These are phyloP conservation scores for Hetaerina titia DNA, from an alignment of 2,888 invertebrate species.

Conservation along the genomic window DNA sequence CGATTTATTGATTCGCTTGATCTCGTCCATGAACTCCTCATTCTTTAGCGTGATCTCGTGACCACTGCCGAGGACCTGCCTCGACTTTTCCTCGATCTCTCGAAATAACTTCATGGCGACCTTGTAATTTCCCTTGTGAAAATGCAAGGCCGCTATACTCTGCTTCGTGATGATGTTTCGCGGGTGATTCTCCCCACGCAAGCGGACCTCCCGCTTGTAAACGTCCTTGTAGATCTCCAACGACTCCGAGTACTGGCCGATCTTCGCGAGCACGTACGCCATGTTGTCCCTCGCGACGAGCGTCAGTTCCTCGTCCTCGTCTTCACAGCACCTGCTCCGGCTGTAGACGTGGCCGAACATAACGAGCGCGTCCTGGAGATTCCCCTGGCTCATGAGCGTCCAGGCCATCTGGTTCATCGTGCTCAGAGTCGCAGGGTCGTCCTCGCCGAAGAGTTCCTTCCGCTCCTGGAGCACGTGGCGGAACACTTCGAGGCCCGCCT, in stretches of 20 bases:
- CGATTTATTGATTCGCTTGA: not conserved
- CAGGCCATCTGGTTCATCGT: not conserved
- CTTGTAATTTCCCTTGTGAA: not conserved
- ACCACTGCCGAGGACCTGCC: not conserved
- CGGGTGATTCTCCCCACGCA: not conserved
- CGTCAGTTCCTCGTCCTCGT: not conserved
- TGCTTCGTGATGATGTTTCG: not conserved
- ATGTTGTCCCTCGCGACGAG: not conserved
- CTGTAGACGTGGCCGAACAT: not conserved
- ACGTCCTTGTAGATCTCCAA: not conserved
- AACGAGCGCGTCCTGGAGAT: not conserved
- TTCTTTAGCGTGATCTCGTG: not conserved
- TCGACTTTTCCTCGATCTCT: not conserved
- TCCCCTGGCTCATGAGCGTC: constrained; percentile 10
- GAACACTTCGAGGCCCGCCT: not conserved
- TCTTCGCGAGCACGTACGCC: not conserved
- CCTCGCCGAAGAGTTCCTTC: not conserved
- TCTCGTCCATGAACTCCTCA: not conserved
- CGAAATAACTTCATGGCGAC: not conserved
- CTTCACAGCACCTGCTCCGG: not conserved
- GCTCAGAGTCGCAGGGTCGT: not conserved
- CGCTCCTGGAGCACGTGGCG: not conserved
- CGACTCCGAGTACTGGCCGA: not conserved
- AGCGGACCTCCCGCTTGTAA: not conserved
- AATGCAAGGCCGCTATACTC: not conserved